Evolutionary conservation across 2,888 invertebrate species (phyloP).

Genomic region (Meteorus colon): DNA sequence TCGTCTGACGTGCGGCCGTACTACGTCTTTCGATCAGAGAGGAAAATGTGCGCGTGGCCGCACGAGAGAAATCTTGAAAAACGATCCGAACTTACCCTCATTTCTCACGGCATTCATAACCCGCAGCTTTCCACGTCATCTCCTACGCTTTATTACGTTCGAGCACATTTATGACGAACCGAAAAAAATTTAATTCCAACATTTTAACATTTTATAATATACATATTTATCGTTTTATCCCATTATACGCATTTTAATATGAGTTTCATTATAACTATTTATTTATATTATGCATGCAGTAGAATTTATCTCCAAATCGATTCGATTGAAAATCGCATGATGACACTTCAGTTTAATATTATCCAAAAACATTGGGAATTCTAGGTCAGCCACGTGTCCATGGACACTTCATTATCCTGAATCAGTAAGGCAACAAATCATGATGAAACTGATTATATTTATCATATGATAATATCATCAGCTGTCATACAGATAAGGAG

Average conservation of each 20-base stretch:
- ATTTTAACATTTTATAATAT: neutral
- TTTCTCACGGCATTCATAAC: conserved; percentile 41
- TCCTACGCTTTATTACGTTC: conserved; percentile 31
- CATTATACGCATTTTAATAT: too few relatives aligned
- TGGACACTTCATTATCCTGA: too few relatives aligned
- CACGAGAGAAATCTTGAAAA: conserved; percentile 38
- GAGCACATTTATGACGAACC: neutral
- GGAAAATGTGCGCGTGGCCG: conserved; percentile 24
- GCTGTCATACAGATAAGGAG: neutral
- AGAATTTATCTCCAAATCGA: too few relatives aligned
- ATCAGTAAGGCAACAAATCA: too few relatives aligned
- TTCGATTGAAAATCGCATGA: too few relatives aligned
- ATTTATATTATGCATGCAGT: too few relatives aligned
- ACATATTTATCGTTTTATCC: neutral
- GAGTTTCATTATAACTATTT: too few relatives aligned
- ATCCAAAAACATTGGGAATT: too few relatives aligned
- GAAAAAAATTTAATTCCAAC: conserved; percentile 17
- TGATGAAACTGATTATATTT: neutral
- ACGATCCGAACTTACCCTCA: conserved; percentile 41
- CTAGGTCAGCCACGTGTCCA: too few relatives aligned
- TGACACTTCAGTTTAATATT: too few relatives aligned
- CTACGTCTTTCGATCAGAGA: conserved; percentile 25
- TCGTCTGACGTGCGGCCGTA: conserved; percentile 27
- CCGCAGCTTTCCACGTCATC: conserved; percentile 25
- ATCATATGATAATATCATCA: too few relatives aligned